Percentiles rank a stretch among this genome's conserved stretches.
phyloP scores from a whole-genome alignment of 2,797 vertebrate genomes.

The Paratrypauchen microcephalus region DNA sequence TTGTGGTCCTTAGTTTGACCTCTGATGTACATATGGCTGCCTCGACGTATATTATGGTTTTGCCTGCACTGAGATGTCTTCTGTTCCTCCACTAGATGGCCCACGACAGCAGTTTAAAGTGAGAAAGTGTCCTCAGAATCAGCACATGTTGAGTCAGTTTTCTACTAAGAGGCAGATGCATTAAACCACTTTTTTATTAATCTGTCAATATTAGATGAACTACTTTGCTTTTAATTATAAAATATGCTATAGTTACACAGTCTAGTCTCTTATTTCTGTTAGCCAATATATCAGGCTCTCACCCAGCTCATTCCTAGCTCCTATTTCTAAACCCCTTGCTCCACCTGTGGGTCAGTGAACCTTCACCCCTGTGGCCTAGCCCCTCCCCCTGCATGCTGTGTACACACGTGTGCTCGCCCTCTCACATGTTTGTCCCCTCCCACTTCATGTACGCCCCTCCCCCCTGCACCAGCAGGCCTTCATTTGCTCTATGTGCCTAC shows the following conservation, averaged over 20 bases:
- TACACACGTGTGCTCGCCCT: conserved; percentile 55
- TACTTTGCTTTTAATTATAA: not conserved
- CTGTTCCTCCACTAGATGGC: conserved; percentile 8
- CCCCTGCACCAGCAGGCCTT: conserved; percentile 47
- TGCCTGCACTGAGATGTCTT: not conserved
- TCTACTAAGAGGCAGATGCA: not conserved
- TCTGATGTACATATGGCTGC: conserved; percentile 2
- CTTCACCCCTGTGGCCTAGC: not conserved
- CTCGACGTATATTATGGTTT: not conserved
- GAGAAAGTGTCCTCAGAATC: not conserved
- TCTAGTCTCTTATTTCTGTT: not conserved
- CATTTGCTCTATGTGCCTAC: conserved; percentile 49
- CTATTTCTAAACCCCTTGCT: conserved; percentile 4
- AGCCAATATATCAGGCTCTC: not conserved
- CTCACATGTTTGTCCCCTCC: conserved; percentile 70
- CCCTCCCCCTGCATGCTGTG: conserved; percentile 17
- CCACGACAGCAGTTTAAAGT: not conserved
- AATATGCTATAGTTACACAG: not conserved
- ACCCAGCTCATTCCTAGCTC: not conserved
- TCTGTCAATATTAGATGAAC: not conserved
- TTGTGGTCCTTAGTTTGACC: conserved; percentile 8
- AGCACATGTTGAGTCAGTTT: not conserved
- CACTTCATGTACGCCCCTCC: conserved; percentile 50
- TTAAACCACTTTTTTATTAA: not conserved
- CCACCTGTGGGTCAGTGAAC: conserved; percentile 41